Conservation (phyloP, 2,797 vertebrate species). For the Somateria mollissima region DNA sequence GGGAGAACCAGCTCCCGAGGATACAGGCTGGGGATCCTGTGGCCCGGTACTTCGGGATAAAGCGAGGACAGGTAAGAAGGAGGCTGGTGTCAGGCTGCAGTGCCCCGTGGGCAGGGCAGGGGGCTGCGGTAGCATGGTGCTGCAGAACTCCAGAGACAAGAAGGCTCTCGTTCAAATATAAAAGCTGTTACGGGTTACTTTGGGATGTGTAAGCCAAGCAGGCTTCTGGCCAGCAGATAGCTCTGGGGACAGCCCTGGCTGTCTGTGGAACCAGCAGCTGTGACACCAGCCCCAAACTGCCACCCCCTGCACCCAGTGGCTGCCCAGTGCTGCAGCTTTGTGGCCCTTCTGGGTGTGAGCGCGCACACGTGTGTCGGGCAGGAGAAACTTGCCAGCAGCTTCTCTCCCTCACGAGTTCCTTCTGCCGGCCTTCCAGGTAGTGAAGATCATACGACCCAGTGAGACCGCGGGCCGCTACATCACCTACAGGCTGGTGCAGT, state of each 20-base stretch:
- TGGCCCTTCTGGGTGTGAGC: neutral
- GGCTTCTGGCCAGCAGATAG: fast-evolving
- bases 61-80: slow-evolving; percentile 90
- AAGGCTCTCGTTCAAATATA: fast-evolving
- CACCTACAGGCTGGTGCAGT: slow-evolving; percentile 97
- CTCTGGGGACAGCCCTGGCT: neutral
- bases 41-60: slow-evolving; percentile 96
- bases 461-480: slow-evolving; percentile 96
- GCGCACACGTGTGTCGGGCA: fast-evolving
- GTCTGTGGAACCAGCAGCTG: neutral
- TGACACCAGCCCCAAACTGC: neutral
- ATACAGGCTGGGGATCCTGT: slow-evolving; percentile 97
- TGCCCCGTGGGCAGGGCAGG: neutral
- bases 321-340: fast-evolving
- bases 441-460: slow-evolving; percentile 97
- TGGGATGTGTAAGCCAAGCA: fast-evolving
- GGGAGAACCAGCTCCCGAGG: slow-evolving; percentile 95
- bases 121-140: neutral
- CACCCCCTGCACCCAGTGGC: fast-evolving
- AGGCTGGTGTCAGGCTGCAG: fast-evolving
- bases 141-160: neutral
- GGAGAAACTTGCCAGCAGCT: neutral
- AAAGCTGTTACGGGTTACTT: neutral
- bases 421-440: slow-evolving; percentile 79
- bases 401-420: neutral